phyloP scores from a whole-genome alignment of 2,113 vertebrate genomes.

The Actinemys pallida region DNA sequence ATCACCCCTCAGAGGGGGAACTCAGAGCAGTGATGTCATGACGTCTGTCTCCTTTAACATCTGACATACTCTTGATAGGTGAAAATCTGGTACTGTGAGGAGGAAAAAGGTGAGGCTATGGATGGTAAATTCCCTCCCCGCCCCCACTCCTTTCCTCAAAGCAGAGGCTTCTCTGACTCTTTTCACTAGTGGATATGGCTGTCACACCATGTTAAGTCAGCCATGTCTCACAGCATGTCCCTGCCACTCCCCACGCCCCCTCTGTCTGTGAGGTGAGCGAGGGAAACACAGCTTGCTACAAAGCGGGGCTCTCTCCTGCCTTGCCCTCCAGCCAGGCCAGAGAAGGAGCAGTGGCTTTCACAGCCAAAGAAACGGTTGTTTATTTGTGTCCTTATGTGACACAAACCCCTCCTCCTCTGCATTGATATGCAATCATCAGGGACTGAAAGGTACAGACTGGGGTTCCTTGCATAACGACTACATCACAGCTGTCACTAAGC shows the following conservation, averaged over 20 bases:
- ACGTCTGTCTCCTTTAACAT: fast-evolving
- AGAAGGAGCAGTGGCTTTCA: not conserved
- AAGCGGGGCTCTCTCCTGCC: not conserved
- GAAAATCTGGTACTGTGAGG: constrained; percentile 6
- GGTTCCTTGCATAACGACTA: not conserved
- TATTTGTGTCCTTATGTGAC: not conserved
- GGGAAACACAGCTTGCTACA: not conserved
- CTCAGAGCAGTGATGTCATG: not conserved
- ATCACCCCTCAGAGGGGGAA: not conserved
- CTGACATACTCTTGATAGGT: not conserved
- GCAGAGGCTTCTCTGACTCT: not conserved
- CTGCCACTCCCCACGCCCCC: not conserved
- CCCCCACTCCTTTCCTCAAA: not conserved
- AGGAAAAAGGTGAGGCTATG: not conserved
- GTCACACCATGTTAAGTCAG: constrained; percentile 64
- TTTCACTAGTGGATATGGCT: constrained; percentile 49
- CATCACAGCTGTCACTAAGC: not conserved
- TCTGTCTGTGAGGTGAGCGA: not conserved
- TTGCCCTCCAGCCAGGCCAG: not conserved
- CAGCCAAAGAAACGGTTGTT: not conserved
- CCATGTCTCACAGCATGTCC: not conserved
- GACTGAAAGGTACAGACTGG: not conserved
- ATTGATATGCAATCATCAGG: not conserved
- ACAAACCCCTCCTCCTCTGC: not conserved
- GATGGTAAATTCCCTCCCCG: not conserved